Conservation (phyloP, 1,140 invertebrate genomes). For the Achroia grisella region DNA sequence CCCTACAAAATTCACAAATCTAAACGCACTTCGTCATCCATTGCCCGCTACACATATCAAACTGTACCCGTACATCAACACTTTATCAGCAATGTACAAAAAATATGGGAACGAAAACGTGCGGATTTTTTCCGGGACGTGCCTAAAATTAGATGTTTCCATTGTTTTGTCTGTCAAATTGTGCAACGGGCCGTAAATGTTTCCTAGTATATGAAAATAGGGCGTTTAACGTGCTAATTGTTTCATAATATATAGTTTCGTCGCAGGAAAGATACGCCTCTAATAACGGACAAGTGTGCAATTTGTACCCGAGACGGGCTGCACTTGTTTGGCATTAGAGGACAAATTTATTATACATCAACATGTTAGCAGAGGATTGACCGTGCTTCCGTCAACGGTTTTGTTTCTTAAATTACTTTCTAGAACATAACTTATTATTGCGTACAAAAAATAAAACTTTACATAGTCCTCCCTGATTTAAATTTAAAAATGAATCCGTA, state of each 20-base stretch:
- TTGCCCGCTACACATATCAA: conserved; percentile 4
- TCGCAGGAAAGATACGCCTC: too few relatives aligned
- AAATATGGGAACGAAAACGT: not conserved
- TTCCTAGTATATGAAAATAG: conserved; percentile 40
- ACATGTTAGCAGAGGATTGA: too few relatives aligned
- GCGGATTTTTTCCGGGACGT: conserved; percentile 14
- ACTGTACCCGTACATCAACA: not conserved
- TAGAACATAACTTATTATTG: too few relatives aligned
- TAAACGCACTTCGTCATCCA: conserved; percentile 10
- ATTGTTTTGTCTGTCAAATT: conserved; percentile 54
- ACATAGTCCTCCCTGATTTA: too few relatives aligned
- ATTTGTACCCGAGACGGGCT: too few relatives aligned
- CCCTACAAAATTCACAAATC: conserved; percentile 12
- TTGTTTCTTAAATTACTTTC: too few relatives aligned
- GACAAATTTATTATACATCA: too few relatives aligned
- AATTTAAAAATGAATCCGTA: too few relatives aligned
- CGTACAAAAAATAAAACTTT: too few relatives aligned
- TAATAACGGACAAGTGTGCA: too few relatives aligned
- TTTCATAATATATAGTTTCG: conserved; percentile 12
- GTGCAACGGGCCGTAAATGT: conserved; percentile 41
- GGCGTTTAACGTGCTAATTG: conserved; percentile 24
- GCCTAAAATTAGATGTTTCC: conserved; percentile 32
- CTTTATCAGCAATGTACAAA: conserved; percentile 13
- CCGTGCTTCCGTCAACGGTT: too few relatives aligned
- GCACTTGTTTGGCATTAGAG: too few relatives aligned